Evolutionary conservation across 2,888 invertebrate genomes (phyloP).

Genomic region (Calliphora vomitoria): DNA sequence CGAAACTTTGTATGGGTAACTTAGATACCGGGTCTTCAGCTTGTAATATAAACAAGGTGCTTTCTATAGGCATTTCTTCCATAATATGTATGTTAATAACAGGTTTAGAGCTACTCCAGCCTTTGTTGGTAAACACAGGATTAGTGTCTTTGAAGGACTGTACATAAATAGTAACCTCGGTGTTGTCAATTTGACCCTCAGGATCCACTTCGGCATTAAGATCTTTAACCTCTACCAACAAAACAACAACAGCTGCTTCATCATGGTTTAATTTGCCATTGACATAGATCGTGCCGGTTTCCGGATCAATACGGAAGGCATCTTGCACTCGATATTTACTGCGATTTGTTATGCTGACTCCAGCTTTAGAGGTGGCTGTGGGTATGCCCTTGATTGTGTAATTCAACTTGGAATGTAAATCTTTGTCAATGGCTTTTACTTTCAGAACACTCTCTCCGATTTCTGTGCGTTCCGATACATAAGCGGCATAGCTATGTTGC

Average conservation of each 20-base stretch:
- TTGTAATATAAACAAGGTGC: slow-evolving; percentile 88
- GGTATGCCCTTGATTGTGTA: slow-evolving; percentile 89
- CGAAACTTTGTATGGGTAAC: slow-evolving; percentile 87
- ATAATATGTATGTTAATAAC: slow-evolving; percentile 88
- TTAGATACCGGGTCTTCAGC: slow-evolving; percentile 90
- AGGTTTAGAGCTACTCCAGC: slow-evolving; percentile 90
- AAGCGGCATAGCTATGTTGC: slow-evolving; percentile 87
- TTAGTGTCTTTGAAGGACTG: slow-evolving; percentile 91
- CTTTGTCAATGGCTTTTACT: slow-evolving; percentile 89
- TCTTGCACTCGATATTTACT: slow-evolving; percentile 88
- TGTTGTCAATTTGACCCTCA: slow-evolving; percentile 87
- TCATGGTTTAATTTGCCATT: slow-evolving; percentile 89
- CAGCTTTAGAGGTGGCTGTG: slow-evolving; percentile 90
- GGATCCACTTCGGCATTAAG: slow-evolving; percentile 88
- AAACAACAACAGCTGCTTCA: slow-evolving; percentile 89
- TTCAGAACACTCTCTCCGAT: slow-evolving; percentile 87
- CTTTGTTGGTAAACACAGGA: slow-evolving; percentile 89
- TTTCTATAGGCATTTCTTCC: slow-evolving; percentile 91
- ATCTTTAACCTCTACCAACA: slow-evolving; percentile 90
- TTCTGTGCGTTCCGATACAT: slow-evolving; percentile 89
- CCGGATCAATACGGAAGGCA: slow-evolving; percentile 89
- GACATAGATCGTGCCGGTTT: slow-evolving; percentile 88
- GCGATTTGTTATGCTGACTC: slow-evolving; percentile 87
- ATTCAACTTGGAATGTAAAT: slow-evolving; percentile 88
- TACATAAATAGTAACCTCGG: slow-evolving; percentile 91